Evolutionary conservation across 2,113 vertebrate genomes (phyloP).

Genomic region (Mesoclemmys tuberculata): DNA sequence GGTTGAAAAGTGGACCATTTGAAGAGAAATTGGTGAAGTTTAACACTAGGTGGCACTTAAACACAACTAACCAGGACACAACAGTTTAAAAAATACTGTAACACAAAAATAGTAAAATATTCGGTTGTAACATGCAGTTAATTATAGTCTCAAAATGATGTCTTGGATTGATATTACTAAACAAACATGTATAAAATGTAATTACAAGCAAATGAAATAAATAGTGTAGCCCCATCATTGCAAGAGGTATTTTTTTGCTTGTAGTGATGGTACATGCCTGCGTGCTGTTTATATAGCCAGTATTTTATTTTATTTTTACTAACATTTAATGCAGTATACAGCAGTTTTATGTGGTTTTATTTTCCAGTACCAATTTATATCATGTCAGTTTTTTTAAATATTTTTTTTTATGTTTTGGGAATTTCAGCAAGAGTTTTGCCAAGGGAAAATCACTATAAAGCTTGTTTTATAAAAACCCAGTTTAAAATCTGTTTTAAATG

Average conservation of each 20-base stretch:
- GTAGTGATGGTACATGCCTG: conserved; percentile 71
- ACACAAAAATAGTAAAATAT: conserved; percentile 60
- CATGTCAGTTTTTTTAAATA: conserved; percentile 59
- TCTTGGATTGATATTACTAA: conserved; percentile 77
- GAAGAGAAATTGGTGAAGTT: conserved; percentile 54
- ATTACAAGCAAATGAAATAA: conserved; percentile 75
- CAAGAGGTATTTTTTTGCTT: conserved; percentile 63
- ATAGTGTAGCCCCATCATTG: conserved; percentile 72
- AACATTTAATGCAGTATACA: conserved; percentile 61
- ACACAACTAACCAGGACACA: conserved; percentile 74
- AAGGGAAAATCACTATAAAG: conserved; percentile 7
- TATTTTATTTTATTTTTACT: conserved; percentile 80
- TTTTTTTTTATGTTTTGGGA: conserved; percentile 19
- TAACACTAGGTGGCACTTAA: conserved; percentile 85
- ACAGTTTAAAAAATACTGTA: conserved; percentile 32
- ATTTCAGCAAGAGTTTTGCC: conserved; percentile 35
- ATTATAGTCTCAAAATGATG: conserved; percentile 78
- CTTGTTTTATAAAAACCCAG: not conserved
- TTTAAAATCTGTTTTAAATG: conserved; percentile 12
- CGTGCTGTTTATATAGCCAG: conserved; percentile 55
- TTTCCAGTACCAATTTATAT: conserved; percentile 73
- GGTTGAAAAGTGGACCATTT: not conserved
- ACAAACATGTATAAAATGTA: conserved; percentile 78
- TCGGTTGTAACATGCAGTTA: conserved; percentile 73
- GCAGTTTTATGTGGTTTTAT: conserved; percentile 70